Evolutionary conservation across 2,888 invertebrate species (phyloP).

Genomic region (Lasioglossum leucozonium): DNA sequence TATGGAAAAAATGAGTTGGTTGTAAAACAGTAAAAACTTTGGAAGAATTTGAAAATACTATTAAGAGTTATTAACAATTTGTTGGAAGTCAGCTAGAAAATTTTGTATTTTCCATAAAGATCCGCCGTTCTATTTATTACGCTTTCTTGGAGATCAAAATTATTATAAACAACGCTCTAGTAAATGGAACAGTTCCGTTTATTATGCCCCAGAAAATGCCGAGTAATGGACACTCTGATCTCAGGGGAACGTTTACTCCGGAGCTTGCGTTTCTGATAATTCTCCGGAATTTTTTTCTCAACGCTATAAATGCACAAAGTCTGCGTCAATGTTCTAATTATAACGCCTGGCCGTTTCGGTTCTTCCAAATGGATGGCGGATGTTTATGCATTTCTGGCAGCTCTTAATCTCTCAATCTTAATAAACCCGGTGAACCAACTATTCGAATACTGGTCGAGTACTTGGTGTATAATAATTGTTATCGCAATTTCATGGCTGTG

Average conservation of each 20-base stretch:
- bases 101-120: too few species aligned
- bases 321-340: conserved; percentile 3
- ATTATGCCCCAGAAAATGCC: background rate
- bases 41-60: too few species aligned
- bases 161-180: too few species aligned
- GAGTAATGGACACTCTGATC: background rate
- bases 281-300: background rate
- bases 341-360: background rate
- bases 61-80: too few species aligned
- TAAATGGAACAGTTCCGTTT: background rate
- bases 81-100: too few species aligned
- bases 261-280: background rate
- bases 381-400: conserved; percentile 4
- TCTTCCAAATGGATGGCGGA: background rate
- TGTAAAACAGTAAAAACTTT: too few species aligned
- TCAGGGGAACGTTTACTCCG: too few species aligned
- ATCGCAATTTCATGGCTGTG: background rate
- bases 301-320: background rate
- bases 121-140: too few species aligned
- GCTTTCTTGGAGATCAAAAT: background rate
- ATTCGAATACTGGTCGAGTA: background rate
- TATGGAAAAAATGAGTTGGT: too few species aligned
- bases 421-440: background rate
- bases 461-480: background rate
- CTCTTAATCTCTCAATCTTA: background rate